Percentiles rank a stretch among this genome's conserved stretches.
Evolutionary conservation across 1,140 invertebrate genomes (phyloP).

Genomic region (Lucilia sericata): DNA sequence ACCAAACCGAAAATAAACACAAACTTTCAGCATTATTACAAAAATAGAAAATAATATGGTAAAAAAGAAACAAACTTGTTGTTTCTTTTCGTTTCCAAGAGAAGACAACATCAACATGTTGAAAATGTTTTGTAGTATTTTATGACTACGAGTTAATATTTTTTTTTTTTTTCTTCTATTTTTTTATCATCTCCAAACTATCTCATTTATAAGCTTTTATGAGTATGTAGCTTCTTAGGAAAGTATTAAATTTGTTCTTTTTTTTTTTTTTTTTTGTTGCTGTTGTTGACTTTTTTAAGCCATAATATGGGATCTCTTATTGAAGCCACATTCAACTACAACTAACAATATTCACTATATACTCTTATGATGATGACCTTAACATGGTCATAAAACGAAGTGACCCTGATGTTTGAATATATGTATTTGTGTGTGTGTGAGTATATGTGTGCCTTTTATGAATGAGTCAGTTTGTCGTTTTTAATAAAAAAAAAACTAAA

Average conservation of each 20-base stretch:
- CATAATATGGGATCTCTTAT: background rate
- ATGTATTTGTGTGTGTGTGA: background rate
- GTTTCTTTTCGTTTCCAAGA: no score
- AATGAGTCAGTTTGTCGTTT: conserved; percentile 1
- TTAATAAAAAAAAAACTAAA: conserved; percentile 17
- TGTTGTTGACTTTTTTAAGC: background rate
- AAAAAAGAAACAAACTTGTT: no score
- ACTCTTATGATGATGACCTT: conserved; percentile 11
- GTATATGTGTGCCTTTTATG: background rate
- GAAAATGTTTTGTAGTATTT: no score
- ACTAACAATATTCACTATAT: background rate
- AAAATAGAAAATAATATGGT: no score
- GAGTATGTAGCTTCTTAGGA: background rate
- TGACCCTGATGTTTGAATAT: conserved; percentile 12
- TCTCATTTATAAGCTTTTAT: conserved; percentile 21
- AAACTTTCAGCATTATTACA: no score
- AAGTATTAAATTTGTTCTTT: background rate
- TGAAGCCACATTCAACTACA: background rate
- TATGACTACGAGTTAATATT: no score
- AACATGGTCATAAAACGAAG: conserved; percentile 22
- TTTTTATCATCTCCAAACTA: conserved; percentile 10
- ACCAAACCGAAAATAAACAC: no score
- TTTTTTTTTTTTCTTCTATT: background rate
- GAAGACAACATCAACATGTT: no score
- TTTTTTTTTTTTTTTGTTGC: background rate